Evolutionary conservation across 2,113 vertebrate species (phyloP).

Genomic region (Rattus rattus): DNA sequence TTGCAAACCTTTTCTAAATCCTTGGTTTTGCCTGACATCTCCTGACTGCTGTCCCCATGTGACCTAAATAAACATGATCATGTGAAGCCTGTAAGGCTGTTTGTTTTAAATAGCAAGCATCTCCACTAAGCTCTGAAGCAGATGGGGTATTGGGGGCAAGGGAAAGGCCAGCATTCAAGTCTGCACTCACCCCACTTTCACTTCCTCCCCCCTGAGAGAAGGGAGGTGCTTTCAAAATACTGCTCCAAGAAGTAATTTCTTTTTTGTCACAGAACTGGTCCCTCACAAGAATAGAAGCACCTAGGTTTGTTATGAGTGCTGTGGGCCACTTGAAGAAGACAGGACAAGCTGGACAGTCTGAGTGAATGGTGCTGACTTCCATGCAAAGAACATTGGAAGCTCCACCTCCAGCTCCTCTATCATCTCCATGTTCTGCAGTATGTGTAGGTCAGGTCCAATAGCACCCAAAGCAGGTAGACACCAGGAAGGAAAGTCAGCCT

Average conservation of each 20-base stretch:
- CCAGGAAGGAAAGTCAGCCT: neutral
- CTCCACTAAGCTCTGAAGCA: constrained; percentile 76
- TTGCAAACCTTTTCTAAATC: constrained; percentile 60
- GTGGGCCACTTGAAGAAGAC: neutral
- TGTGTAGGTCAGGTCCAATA: neutral
- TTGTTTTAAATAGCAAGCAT: constrained; percentile 82
- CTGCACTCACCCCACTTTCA: constrained; percentile 22
- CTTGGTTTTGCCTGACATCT: constrained; percentile 70
- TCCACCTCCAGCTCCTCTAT: neutral
- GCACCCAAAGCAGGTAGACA: neutral
- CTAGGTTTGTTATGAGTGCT: neutral
- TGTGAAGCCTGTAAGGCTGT: constrained; percentile 76
- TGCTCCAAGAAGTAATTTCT: neutral
- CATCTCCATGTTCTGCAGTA: constrained; percentile 4
- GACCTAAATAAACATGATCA: constrained; percentile 82
- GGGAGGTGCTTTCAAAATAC: constrained; percentile 42
- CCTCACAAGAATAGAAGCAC: neutral
- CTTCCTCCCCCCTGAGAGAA: neutral
- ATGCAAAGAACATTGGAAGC: neutral
- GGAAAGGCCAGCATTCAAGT: constrained; percentile 36
- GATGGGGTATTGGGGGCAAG: constrained; percentile 72
- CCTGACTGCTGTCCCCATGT: constrained; percentile 77
- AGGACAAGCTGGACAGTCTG: neutral
- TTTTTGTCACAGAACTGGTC: constrained; percentile 16
- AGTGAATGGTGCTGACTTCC: neutral